Base-by-base conservation (phyloP, 2,888 invertebrate species). In the Adelphocoris suturalis region DNA sequence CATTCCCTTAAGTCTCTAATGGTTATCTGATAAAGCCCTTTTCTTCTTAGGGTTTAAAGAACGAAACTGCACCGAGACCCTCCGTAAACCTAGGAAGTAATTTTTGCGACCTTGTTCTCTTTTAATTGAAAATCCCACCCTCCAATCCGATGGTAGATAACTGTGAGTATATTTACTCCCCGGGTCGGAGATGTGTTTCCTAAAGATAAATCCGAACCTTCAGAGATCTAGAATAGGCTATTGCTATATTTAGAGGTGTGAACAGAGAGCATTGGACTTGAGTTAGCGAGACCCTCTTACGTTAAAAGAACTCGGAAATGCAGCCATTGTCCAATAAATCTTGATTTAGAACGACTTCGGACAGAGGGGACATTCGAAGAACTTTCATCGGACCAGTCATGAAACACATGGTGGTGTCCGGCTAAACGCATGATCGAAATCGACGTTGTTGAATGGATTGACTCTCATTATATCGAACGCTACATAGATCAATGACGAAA, bases 1-100 rank as follows among this genome's bases (percentile, higher is more conserved):
- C 90, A 90, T 86, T 90, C 85, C 84, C 86, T 37, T 76, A 75
- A 80, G 75, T 90, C 85, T 86, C 86, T 90, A 90, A 90, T 90
- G 90, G 90, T 80, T 82, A 90, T 90, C 90, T 90, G 90, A 90
- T 90, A 90, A 86, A 90, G 82, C 89, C 68, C 61, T 48, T 55
- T 52, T 27, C 78, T 90, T 86, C 85, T 76, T 82, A 75, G 47
- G 27, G 86, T 37, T 88, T 88, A 52, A 89, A 61, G 82, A 27
- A 19, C 81, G 61, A 13, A 46, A 19, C 48, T 82, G 13, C 4
- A 19, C 76, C 52, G 37, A 37, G 37, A 19, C 87, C 75, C n/a
- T 68, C 14, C 46, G 0, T 2, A 27, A 68, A 7, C 68, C 68
- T 68, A 19, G 23, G 37, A 86, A 86, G 86, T 75, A 86, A 86